Conservation (phyloP, 2,113 vertebrate species). For the Peromyscus californicus region DNA sequence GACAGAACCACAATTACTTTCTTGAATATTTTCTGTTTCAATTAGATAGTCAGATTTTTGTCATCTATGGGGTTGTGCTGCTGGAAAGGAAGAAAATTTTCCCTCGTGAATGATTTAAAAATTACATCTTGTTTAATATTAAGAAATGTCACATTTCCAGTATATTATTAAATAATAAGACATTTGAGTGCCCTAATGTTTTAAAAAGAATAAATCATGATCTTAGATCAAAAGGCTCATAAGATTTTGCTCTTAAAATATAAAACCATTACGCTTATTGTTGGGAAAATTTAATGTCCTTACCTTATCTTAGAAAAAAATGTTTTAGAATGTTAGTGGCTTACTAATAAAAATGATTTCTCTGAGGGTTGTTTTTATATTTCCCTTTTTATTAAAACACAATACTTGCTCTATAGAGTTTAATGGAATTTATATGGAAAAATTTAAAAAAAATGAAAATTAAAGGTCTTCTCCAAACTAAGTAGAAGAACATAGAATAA, state of each 20-base stretch:
- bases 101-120: not conserved
- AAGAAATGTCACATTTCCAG: not conserved
- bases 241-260: constrained; percentile 60
- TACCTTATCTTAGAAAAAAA: constrained; percentile 54
- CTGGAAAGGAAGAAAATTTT: not conserved
- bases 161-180: constrained; percentile 30
- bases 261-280: constrained; percentile 26
- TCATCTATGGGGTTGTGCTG: not conserved
- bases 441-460: constrained; percentile 1
- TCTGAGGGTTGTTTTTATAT: not conserved
- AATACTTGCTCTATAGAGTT: not conserved
- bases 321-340: constrained; percentile 56
- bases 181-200: constrained; percentile 8
- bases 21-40: not conserved
- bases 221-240: constrained; percentile 48
- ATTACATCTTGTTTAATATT: not conserved
- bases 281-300: constrained; percentile 47
- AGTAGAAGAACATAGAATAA: not conserved
- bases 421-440: constrained; percentile 13
- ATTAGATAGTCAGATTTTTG: not conserved
- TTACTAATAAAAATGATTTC: constrained; percentile 44
- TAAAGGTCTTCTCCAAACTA: constrained; percentile 40
- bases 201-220: constrained; percentile 15
- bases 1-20: not conserved
- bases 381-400: not conserved